Conservation (phyloP, 2,888 invertebrate species). For the Thymelicus sylvestris region DNA sequence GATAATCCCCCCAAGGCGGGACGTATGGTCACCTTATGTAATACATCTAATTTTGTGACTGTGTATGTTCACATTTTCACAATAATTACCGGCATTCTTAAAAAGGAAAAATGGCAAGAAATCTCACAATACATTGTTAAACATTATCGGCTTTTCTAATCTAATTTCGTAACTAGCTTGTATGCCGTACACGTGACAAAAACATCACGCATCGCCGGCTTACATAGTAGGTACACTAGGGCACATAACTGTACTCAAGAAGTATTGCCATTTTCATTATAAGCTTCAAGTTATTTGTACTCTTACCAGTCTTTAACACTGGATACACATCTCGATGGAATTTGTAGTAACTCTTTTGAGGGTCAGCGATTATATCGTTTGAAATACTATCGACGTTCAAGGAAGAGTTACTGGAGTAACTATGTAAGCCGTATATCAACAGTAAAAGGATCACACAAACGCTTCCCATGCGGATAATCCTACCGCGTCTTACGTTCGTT, state of each 20-base stretch:
- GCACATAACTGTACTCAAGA: conserved; percentile 50
- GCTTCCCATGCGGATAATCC: conserved; percentile 82
- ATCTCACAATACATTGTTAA: background rate
- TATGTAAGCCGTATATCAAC: conserved; percentile 86
- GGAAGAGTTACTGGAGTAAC: conserved; percentile 78
- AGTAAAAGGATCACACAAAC: conserved; percentile 83
- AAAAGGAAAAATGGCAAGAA: conserved; percentile 31
- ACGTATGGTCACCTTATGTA: too few species aligned
- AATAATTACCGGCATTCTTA: background rate
- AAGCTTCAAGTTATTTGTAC: conserved; percentile 25
- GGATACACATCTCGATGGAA: conserved; percentile 73
- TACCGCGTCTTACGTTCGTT: conserved; percentile 85
- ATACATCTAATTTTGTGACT: too few species aligned
- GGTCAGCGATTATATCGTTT: conserved; percentile 50
- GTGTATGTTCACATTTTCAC: too few species aligned
- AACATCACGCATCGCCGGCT: conserved; percentile 51
- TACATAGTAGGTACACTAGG: conserved; percentile 43
- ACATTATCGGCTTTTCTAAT: conserved; percentile 42
- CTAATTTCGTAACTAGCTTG: conserved; percentile 33
- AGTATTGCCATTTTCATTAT: conserved; percentile 14
- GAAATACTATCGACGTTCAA: conserved; percentile 56
- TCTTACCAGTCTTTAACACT: conserved; percentile 67
- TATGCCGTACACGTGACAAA: conserved; percentile 38
- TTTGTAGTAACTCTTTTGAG: conserved; percentile 59
- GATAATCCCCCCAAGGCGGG: too few species aligned